Base-by-base conservation (phyloP, 2,888 invertebrate genomes). In the Trisateles emortualis region DNA sequence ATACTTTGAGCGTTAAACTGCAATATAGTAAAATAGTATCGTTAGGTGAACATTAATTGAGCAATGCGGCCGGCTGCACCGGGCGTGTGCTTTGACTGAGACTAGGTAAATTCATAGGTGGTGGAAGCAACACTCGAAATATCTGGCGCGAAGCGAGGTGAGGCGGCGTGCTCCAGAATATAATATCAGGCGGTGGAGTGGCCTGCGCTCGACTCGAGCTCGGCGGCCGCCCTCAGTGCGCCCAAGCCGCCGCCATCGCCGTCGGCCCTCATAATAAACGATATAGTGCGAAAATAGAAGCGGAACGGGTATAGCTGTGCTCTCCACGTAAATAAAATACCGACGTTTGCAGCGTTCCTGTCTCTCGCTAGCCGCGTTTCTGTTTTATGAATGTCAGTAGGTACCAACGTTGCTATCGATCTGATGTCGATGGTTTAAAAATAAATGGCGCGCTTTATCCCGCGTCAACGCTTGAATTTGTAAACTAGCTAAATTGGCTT, bases 121-220 rank as follows among this genome's bases (percentile, higher is more conserved):
- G 86, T 87, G 83, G 88, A 85, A 86, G 86, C 84, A 87, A 83
- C 89, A 90, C 92, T 92, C 86, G 92, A 93, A 86, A 93, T 91
- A 90, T 93, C 93, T 85, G 88, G 87, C 83, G 88, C 87, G 90
- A 84, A 76, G 83, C 80, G 89, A 85, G 90, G 90, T 80, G 90
- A 88, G 92, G 85, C 82, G 84, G 81, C 91, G 87, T 92, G 92
- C 88, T 94, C 93, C 84, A 92, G 92, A 92, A 92, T 92, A 92
- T 90, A 90, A 92, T 92, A 92, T 91, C 87, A 92, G 87, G 81
- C 87, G 74, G 84, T 86, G 82, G 81, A 88, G 90, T 87, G 90
- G 88, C 81, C 84, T 80, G 83, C 77, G 84, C 85, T 74, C 68
- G 65, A 59, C 69, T 64, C 76, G 71, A 60, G 74, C 72, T 72